Evolutionary conservation across 2,888 invertebrate species (phyloP).

Genomic region (Gymnocheta viridis): DNA sequence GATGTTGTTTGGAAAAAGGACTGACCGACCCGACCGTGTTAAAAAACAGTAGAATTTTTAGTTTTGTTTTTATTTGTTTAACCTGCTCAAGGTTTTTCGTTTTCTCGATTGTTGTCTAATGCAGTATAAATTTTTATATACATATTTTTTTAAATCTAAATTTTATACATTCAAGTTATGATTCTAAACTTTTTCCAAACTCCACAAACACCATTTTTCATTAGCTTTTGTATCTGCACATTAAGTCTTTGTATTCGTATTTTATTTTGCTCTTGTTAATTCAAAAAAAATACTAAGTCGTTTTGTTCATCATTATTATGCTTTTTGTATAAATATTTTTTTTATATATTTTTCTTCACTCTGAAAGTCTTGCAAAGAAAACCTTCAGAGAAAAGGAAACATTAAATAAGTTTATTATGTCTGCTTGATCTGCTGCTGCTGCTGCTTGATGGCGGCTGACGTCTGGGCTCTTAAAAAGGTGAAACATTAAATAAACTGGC

Average conservation of each 20-base stretch:
- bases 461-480: constrained; percentile 43
- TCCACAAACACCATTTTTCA: too few species aligned
- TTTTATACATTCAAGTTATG: background rate
- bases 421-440: constrained; percentile 54
- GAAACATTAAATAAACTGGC: constrained; percentile 51
- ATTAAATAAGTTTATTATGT: constrained; percentile 60
- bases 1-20: background rate
- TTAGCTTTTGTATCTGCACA: background rate
- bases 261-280: background rate
- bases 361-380: background rate
- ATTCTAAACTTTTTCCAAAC: background rate
- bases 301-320: constrained; percentile 24
- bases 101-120: constrained; percentile 19
- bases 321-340: background rate
- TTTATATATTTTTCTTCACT: background rate
- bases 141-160: background rate
- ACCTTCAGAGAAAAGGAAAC: constrained; percentile 19
- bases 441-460: constrained; percentile 25
- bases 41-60: constrained; percentile 28
- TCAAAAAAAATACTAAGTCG: constrained; percentile 24
- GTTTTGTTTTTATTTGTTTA: constrained; percentile 28
- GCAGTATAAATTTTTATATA: background rate
- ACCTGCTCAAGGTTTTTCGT: constrained; percentile 29
- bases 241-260: background rate
- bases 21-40: too few species aligned